These are phyloP conservation scores for Portevinia maculata DNA, from an alignment of 2,888 invertebrate genomes.

Conservation along the genomic window DNA sequence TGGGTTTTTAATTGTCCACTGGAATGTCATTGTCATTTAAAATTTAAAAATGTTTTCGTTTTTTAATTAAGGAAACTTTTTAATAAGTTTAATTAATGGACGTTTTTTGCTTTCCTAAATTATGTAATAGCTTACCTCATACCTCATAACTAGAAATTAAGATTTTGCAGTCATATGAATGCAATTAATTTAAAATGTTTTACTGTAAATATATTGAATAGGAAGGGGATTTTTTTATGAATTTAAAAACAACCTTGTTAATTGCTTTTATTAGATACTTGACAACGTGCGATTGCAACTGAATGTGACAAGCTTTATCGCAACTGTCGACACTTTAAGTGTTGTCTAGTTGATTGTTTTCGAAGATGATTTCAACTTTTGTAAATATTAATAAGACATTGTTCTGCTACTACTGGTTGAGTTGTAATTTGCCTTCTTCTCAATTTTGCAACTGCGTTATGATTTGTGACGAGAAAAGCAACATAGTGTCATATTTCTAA, in stretches of 20 bases:
- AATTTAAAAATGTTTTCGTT: constrained; percentile 1
- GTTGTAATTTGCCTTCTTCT: not conserved
- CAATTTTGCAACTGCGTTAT: not conserved
- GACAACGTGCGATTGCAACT: constrained; percentile 28
- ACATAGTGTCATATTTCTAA: too few relatives aligned
- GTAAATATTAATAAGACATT: not conserved
- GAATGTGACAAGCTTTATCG: not conserved
- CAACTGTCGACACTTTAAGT: too few relatives aligned
- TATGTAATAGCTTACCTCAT: too few relatives aligned
- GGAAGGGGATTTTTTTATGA: constrained; percentile 33
- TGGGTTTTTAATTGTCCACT: constrained; percentile 32
- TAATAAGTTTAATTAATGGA: constrained; percentile 39
- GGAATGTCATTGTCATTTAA: constrained; percentile 49
- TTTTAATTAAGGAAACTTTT: constrained; percentile 16
- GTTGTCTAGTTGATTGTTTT: too few relatives aligned
- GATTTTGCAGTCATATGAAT: not conserved
- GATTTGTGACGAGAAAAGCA: not conserved
- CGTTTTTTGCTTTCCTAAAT: not conserved
- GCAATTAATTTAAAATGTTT: constrained; percentile 41
- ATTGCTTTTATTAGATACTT: constrained; percentile 10
- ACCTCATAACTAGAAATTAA: not conserved
- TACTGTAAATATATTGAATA: constrained; percentile 1
- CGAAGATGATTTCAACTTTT: constrained; percentile 3
- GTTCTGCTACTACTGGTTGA: not conserved
- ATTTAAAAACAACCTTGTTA: constrained; percentile 11